phyloP scores from a whole-genome alignment of 1,140 invertebrate species.

The Gerris buenoi region DNA sequence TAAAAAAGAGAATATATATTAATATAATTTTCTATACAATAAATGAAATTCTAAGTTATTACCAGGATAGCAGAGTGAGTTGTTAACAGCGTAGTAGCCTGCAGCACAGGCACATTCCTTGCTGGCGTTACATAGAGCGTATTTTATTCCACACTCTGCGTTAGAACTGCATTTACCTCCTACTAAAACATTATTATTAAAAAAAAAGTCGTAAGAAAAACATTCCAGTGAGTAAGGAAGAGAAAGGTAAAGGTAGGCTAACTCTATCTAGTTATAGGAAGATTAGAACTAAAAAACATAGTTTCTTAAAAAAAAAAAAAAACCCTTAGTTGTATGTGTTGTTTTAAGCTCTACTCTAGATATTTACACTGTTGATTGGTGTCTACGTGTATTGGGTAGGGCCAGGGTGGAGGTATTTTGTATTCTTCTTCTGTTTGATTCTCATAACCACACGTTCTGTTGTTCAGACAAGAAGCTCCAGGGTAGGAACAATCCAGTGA shows the following conservation, averaged over 20 bases:
- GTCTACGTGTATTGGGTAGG: not conserved
- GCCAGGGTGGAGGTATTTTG: not conserved
- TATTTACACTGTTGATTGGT: not conserved
- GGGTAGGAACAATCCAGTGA: conserved; percentile 23
- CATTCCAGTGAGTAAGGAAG: too few relatives aligned
- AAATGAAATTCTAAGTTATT: too few relatives aligned
- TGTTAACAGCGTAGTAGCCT: conserved; percentile 15
- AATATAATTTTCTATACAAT: too few relatives aligned
- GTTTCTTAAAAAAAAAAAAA: too few relatives aligned
- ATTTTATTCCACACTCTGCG: conserved; percentile 9
- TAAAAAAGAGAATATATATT: too few relatives aligned
- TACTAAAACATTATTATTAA: conserved; percentile 7
- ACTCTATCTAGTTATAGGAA: too few relatives aligned
- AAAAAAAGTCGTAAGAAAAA: too few relatives aligned
- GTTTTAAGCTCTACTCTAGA: not conserved
- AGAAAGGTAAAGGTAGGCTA: too few relatives aligned
- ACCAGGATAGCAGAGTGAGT: conserved; percentile 22
- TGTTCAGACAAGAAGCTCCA: conserved; percentile 12
- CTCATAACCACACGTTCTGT: conserved; percentile 6
- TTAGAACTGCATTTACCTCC: conserved; percentile 13
- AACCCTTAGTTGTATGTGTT: too few relatives aligned
- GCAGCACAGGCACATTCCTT: conserved; percentile 22
- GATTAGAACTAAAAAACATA: too few relatives aligned
- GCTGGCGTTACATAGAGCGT: conserved; percentile 11
- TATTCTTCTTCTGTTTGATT: not conserved